Percentiles rank a stretch among this genome's conserved stretches.
Conservation (phyloP, 2,113 vertebrate genomes). For the Nothobranchius kuhntae region DNA sequence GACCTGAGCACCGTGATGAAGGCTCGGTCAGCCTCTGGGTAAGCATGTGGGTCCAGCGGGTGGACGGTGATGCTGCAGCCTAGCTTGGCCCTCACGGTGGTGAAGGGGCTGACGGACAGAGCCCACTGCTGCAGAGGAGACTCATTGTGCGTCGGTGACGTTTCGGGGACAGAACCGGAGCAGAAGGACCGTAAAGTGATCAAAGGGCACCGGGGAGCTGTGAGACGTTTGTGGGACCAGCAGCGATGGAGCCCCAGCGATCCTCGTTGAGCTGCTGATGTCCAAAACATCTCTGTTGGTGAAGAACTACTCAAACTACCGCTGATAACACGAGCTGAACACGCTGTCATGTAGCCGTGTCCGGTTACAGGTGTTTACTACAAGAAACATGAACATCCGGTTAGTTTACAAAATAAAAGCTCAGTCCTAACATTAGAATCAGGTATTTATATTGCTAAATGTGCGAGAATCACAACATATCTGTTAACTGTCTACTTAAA, state of each 20-base stretch:
- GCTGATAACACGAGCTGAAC: neutral
- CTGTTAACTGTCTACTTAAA: no score
- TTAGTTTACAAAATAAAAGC: conserved; percentile 34
- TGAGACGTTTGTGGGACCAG: conserved; percentile 9
- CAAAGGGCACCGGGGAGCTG: conserved; percentile 1
- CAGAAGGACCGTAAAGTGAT: conserved; percentile 20
- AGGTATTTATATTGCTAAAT: no score
- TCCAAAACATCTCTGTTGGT: conserved; percentile 42
- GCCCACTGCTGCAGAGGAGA: conserved; percentile 77
- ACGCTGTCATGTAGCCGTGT: neutral
- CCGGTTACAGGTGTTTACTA: neutral
- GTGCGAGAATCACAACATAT: no score
- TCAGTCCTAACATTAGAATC: no score
- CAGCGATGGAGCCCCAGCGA: conserved; percentile 29
- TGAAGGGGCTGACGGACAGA: conserved; percentile 82
- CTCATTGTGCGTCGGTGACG: conserved; percentile 2
- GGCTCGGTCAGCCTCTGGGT: conserved; percentile 80
- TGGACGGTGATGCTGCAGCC: conserved; percentile 82
- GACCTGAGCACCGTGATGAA: conserved; percentile 76
- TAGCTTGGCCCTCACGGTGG: conserved; percentile 78
- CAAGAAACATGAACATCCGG: conserved; percentile 12
- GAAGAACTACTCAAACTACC: neutral
- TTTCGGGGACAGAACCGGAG: conserved; percentile 31
- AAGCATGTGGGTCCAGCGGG: conserved; percentile 82
- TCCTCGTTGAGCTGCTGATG: conserved; percentile 24